Conservation (phyloP, 2,888 invertebrate species). For the Acrocyrtus sp. region DNA sequence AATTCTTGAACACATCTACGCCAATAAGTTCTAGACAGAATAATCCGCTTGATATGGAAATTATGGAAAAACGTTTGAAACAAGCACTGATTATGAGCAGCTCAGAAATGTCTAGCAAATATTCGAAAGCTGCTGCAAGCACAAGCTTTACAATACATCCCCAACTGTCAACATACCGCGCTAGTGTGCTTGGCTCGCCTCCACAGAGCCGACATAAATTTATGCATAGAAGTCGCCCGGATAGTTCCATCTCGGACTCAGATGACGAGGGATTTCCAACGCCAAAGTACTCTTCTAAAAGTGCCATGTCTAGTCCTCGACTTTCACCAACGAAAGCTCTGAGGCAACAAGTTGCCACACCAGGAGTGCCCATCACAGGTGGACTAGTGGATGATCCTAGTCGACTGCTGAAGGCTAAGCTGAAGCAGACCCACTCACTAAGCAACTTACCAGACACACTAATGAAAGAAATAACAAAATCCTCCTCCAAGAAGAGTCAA, state of each 20-base stretch:
- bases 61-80: slow-evolving; percentile 31
- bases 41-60: slow-evolving; percentile 31
- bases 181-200: slow-evolving; percentile 42
- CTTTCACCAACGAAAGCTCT: slow-evolving; percentile 44
- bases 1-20: no score
- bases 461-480: slow-evolving; percentile 38
- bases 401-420: slow-evolving; percentile 57
- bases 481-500: slow-evolving; percentile 12
- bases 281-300: no score
- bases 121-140: not conserved
- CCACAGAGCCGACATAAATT: slow-evolving; percentile 12
- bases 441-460: slow-evolving; percentile 56
- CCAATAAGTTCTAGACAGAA: not conserved
- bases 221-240: slow-evolving; percentile 3
- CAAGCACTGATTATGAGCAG: slow-evolving; percentile 22
- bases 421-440: slow-evolving; percentile 59
- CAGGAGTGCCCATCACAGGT: not conserved
- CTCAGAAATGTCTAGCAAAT: no score
- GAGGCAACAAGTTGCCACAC: slow-evolving; percentile 3
- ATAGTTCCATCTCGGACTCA: slow-evolving; percentile 43
- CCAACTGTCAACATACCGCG: slow-evolving; percentile 21
- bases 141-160: slow-evolving; percentile 32
- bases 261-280: slow-evolving; percentile 42
- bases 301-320: slow-evolving; percentile 33
- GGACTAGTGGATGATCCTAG: slow-evolving; percentile 59